phyloP scores from a whole-genome alignment of 2,797 vertebrate genomes.

The Bovichtus diacanthus region DNA sequence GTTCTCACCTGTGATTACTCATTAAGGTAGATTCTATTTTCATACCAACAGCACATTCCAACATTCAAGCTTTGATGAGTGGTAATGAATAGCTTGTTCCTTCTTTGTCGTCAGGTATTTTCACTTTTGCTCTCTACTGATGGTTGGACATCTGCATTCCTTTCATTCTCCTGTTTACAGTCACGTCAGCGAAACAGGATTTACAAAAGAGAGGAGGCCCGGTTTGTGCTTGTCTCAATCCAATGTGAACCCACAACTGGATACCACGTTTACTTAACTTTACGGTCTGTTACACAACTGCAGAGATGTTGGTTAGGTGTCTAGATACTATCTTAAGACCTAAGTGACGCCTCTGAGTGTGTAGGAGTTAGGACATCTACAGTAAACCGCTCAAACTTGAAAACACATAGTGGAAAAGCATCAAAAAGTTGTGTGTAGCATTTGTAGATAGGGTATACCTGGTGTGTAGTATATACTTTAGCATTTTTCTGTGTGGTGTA shows the following conservation, averaged over 20 bases:
- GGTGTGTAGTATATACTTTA: constrained; percentile 14
- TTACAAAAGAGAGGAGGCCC: constrained; percentile 70
- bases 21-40: neutral
- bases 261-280: neutral
- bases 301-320: neutral
- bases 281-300: neutral
- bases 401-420: constrained; percentile 1
- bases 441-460: constrained; percentile 17
- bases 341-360: neutral
- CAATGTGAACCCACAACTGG: constrained; percentile 38
- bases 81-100: neutral
- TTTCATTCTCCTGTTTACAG: constrained; percentile 65
- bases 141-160: constrained; percentile 65
- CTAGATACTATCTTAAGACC: neutral
- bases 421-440: neutral
- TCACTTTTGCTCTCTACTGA: constrained; percentile 16
- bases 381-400: constrained; percentile 6
- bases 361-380: no score
- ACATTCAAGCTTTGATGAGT: neutral
- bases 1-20: constrained; percentile 11
- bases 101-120: constrained; percentile 8
- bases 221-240: constrained; percentile 40
- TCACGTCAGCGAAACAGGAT: constrained; percentile 73
- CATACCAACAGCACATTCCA: neutral
- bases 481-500: constrained; percentile 16